phyloP scores from a whole-genome alignment of 2,113 vertebrate species.

The Pterocles gutturalis region DNA sequence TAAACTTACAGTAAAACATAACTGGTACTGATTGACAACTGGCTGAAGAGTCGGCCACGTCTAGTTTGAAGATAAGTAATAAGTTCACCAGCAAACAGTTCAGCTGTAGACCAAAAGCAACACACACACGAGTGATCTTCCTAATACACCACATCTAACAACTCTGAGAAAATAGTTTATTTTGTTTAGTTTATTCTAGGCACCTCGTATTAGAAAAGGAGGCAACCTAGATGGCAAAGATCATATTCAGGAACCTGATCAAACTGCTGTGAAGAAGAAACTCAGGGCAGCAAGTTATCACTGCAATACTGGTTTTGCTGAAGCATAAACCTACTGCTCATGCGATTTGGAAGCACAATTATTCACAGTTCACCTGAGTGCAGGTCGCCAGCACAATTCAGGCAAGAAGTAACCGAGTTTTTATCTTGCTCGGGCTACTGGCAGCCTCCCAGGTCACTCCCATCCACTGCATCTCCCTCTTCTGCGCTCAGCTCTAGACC shows the following conservation, averaged over 20 bases:
- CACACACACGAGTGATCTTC: not conserved
- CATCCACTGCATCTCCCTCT: not conserved
- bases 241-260: not conserved
- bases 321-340: not conserved
- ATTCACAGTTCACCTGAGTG: slow-evolving; percentile 28
- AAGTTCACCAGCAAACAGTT: not conserved
- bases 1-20: not conserved
- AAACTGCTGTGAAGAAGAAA: not conserved
- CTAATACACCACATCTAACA: not conserved
- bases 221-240: not conserved
- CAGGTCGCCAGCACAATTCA: not conserved
- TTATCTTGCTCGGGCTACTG: not conserved
- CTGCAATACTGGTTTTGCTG: not conserved
- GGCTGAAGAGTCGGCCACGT: not conserved
- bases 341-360: not conserved
- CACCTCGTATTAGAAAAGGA: not conserved
- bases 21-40: not conserved
- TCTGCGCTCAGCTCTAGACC: not conserved
- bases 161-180: not conserved
- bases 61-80: not conserved
- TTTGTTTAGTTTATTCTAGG: not conserved
- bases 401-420: not conserved
- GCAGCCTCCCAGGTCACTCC: not conserved
- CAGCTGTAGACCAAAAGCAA: not conserved
- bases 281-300: not conserved